Evolutionary conservation across 2,113 vertebrate species (phyloP), one percentile per base, ranked within the genome.

Genomic region (Dendropsophus ebraccatus): DNA sequence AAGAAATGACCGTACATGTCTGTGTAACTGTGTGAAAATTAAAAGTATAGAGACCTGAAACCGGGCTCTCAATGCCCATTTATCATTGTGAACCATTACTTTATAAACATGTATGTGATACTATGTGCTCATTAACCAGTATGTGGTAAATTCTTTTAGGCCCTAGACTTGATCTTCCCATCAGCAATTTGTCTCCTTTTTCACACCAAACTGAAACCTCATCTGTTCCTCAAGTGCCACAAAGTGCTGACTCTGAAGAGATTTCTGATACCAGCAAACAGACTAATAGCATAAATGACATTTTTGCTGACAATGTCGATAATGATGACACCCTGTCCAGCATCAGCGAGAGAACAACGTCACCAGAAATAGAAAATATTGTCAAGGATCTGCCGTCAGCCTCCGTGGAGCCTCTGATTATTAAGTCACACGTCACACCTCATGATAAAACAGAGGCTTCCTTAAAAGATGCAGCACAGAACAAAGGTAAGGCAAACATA

Each of bases 301-400:
- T 91, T 89, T 52, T 49, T 28, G 65, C 23, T 23, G 81, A 80
- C 73, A 87, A 90, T 35, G 58, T 76, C 28, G 65, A 30, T 25
- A 77, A 81, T 81, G 88, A 91, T 60, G 62, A 81, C 90, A 88
- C 90, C 90, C 88, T 92, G 82, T 87, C 88, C 87, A 91, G 87
- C 81, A 82, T 83, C 41, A 91, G 73, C 87, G 14, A 83, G 1
- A 73, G 81, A 87, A 89, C 88, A 11, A 75, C 41, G 78, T 85
- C 86, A 83, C 88, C 84, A 86, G 28, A 72, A 67, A 21, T 87
- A 23, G 52, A 50, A 75, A 52, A n/a, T n/a, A 85, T 86, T 87
- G 17, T 76, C 85, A 85, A 90, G 79, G 67, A 14, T 32, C 47
- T 60, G 72, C 17, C 83, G 13, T 86, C 50, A 49, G 4, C 37